A percentile compares a stretch with the other conserved stretches of the same genome.
These are phyloP conservation scores for Pteria penguin DNA, from an alignment of 2,888 invertebrate genomes.

Conservation along the genomic window DNA sequence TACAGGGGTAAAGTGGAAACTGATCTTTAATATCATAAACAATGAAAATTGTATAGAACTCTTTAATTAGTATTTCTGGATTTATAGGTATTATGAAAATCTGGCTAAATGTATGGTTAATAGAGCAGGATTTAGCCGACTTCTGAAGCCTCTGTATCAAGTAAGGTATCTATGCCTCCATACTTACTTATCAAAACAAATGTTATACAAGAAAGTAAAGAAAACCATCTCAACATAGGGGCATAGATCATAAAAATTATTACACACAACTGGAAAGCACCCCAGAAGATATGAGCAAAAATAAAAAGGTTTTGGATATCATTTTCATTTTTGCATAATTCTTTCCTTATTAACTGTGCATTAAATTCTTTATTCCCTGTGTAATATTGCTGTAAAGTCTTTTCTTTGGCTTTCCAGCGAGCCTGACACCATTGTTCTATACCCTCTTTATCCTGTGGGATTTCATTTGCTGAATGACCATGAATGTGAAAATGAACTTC, in stretches of 20 bases:
- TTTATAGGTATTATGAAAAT: too few relatives aligned
- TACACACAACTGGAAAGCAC: conserved; percentile 49
- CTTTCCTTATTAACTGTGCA: conserved; percentile 3
- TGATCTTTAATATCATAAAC: too few relatives aligned
- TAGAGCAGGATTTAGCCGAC: too few relatives aligned
- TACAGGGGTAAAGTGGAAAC: too few relatives aligned
- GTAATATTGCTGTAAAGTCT: conserved; percentile 69
- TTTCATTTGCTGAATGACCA: conserved; percentile 65
- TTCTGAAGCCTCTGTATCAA: conserved; percentile 29
- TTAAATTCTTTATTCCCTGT: conserved; percentile 16
- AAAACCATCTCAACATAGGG: conserved; percentile 55
- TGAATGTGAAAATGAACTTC: conserved; percentile 89
- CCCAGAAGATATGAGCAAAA: conserved; percentile 57
- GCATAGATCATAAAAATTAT: conserved; percentile 42
- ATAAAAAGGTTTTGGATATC: conserved; percentile 35
- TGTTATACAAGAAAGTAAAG: conserved; percentile 26
- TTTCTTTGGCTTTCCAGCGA: conserved; percentile 80
- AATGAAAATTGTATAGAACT: too few relatives aligned
- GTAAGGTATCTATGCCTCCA: conserved; percentile 37
- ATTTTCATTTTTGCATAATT: conserved; percentile 11
- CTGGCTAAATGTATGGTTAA: too few relatives aligned
- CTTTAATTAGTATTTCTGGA: too few relatives aligned
- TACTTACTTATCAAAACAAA: conserved; percentile 40
- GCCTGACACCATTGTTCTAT: conserved; percentile 75
- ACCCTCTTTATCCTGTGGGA: conserved; percentile 58